Base-by-base conservation (phyloP, 2,888 invertebrate genomes). In the Griposia aprilina region DNA sequence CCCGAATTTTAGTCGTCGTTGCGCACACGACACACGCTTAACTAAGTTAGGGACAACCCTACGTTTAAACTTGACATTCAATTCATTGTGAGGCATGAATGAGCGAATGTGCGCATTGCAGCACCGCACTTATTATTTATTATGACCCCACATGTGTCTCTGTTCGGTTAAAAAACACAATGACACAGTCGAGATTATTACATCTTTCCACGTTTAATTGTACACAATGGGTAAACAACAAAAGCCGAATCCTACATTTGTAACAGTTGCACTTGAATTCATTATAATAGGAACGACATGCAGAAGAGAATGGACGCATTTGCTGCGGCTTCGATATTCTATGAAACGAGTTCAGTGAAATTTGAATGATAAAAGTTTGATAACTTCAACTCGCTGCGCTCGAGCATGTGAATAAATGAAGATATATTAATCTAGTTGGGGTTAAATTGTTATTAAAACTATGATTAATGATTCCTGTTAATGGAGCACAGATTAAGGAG, bases 401-500 rank as follows among this genome's bases (percentile, higher is more conserved):
- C 90, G 89, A 90, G 91, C 91, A 92, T 91, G 92, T 92, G 95
- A 94, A 94, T 94, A 95, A 94, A 96, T 96, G 96, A 96, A 96
- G 96, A 97, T 96, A 96, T 97, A 96, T 97, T 96, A 96, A 96
- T 96, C 95, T 92, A 94, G 94, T 95, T 94, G 95, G 96, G 96
- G 96, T 96, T 97, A 96, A 96, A 96, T 96, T 95, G 94, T 96
- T 96, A 96, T 96, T 96, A 96, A 96, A 96, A 96, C 96, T 96
- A 96, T 96, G 97, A 97, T 97, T 96, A 96, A 97, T 97, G 95
- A 91, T 93, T 89, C 87, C 87, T 92, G 94, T 95, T 96, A 96
- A 96, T 96, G 95, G 94, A 94, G 94, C 93, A 90, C 93, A 96
- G 96, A 96, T 96, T 96, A 96, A 95, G 96, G 95, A 95, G 93